Percentiles rank a stretch among this genome's conserved stretches.
Conservation (phyloP, 53 echinoderm and acorn worm species). For the Henricia sp. region DNA sequence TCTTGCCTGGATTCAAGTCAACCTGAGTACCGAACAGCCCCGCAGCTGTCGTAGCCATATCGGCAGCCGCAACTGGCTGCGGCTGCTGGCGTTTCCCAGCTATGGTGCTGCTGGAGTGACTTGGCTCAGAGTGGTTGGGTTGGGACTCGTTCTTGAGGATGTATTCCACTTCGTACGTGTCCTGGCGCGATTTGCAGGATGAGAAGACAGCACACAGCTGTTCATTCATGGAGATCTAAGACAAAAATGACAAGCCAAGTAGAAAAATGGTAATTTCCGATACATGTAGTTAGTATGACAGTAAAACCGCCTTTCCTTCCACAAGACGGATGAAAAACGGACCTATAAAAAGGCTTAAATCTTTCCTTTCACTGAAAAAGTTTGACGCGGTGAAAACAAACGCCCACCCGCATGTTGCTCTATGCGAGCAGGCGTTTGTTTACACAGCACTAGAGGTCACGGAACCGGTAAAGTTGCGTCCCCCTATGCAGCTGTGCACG, state of each 20-base stretch:
- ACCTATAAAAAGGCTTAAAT: no score
- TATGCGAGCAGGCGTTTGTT: no score
- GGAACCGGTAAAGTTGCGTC: no score
- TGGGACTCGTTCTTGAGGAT: not conserved
- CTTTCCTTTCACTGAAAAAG: no score
- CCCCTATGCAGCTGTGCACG: no score
- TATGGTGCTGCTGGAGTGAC: slow-evolving; percentile 13
- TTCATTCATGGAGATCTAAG: slow-evolving; percentile 58
- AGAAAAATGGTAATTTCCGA: no score
- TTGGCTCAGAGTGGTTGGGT: not conserved
- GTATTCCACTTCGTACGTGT: slow-evolving; percentile 2
- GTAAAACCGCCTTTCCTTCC: not conserved
- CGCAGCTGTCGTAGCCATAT: slow-evolving; percentile 84
- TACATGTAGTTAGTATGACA: no score
- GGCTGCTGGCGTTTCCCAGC: slow-evolving; percentile 15
- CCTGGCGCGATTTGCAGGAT: slow-evolving; percentile 28
- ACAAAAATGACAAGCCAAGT: not conserved
- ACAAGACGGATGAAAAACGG: not conserved
- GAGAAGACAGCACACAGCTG: slow-evolving; percentile 43
- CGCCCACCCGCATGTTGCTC: no score
- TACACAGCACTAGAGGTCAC: no score
- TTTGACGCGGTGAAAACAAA: no score
- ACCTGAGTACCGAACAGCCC: slow-evolving; percentile 87
- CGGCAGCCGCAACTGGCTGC: slow-evolving; percentile 55
- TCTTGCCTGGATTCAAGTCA: slow-evolving; percentile 85